Base-by-base conservation (phyloP, 1,140 invertebrate genomes). In the Portunus trituberculatus region DNA sequence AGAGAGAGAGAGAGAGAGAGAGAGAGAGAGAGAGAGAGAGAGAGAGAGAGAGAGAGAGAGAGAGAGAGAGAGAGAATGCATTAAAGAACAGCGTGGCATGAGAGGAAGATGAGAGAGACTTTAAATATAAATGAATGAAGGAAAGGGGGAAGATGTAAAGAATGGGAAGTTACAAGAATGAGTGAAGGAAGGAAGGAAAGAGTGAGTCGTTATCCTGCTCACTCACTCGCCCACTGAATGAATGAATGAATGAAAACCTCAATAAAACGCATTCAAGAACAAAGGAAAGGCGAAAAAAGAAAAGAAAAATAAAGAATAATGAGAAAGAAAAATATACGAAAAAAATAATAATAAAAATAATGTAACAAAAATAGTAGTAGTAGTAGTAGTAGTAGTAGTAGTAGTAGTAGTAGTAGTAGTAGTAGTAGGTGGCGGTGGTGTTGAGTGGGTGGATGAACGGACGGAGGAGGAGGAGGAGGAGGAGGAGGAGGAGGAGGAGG, bases 31-130 rank as follows among this genome's bases (percentile, higher is more conserved):
- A 52, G 48, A 52, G 48, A 76, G 59, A 76, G 59, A 76, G 59
- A 76, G 59, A 46, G 86, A 87, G 86, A 87, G 31, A 87, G 86
- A 87, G 86, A 87, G 86, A 87, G 86, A 87, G 86, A 87, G 86
- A 87, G 86, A 76, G 59, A 76, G 59, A 76, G 59, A 76, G 59
- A 76, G 59, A 76, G n/a, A 76, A 76, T 76, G 67, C 67, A 25
- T 25, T 59, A 10, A 59, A 59, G 52, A 59, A 59, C 52, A 59
- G 3, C 16, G 20, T 8, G 67, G 67, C 20, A 76, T 76, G 67
- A 76, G 20, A 76, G 67, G 67, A 76, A n/a, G 67, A 0, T 59
- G 52, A 59, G 20, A n/a, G 67, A 76, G 6, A 20, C 20, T n/a
- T n/a, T 76, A 76, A 76, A 76, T 76, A 76, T n/a, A 1, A 76